Conservation (phyloP, 2,797 vertebrate species). For the Sarcoramphus papa region DNA sequence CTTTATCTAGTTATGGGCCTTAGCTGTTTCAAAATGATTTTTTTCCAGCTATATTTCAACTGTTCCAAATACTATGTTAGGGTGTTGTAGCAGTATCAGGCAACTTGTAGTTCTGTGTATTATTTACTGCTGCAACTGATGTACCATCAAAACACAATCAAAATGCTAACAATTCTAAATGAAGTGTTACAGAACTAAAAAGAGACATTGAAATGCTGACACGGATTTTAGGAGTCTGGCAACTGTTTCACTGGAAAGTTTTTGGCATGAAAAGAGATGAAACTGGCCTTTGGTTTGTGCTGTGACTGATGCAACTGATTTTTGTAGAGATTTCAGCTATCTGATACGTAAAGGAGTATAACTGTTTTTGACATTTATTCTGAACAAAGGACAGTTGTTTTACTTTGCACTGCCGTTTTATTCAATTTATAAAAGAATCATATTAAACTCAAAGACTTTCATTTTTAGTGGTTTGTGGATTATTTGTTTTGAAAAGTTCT, state of each 20-base stretch:
- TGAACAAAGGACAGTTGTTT: not conserved
- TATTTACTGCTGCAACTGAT: not conserved
- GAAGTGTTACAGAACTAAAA: not conserved
- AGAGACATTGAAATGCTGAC: not conserved
- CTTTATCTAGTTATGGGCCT: not conserved
- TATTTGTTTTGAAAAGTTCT: not conserved
- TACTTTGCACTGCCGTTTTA: not conserved
- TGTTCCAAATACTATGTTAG: not conserved
- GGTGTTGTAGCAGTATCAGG: not conserved
- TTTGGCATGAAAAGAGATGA: not conserved
- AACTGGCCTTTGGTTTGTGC: not conserved
- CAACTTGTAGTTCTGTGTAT: not conserved
- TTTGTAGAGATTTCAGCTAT: not conserved
- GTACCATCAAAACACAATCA: not conserved
- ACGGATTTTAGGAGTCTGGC: not conserved
- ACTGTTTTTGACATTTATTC: not conserved
- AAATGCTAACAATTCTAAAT: not conserved
- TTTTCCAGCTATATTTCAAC: not conserved
- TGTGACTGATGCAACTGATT: not conserved
- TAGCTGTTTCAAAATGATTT: not conserved
- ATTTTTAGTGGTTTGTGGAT: not conserved
- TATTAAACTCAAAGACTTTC: not conserved
- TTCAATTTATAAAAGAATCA: not conserved
- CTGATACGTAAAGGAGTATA: not conserved
- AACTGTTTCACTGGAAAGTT: not conserved